Evolutionary conservation across 2,888 invertebrate genomes (phyloP), one percentile per base, ranked within the genome.

Genomic region (Alviniconcha strummeri): DNA sequence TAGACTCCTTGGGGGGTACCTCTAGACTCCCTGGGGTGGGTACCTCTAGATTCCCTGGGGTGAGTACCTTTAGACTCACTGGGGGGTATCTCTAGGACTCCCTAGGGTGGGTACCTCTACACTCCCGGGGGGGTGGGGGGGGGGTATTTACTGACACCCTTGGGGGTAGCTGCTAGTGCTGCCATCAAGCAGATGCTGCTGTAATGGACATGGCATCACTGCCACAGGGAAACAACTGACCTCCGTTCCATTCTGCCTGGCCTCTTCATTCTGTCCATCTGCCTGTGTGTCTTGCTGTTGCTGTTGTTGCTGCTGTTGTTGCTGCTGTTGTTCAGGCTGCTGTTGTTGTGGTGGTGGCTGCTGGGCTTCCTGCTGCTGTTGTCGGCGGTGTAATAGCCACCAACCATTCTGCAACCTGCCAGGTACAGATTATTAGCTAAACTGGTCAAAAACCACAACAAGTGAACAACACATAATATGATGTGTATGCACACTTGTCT

Each of bases 401-500:
- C 89, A 89, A 36, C 89, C 88, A 36, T 85, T 88, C 83, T 90
- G 89, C 72, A 93, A 84, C 72, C 89, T 89, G 81, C 9, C 76
- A 36, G 36, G 36, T 36, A 36, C 36, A 36, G 36, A 36, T 36
- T 36, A 36, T 36, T 36, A 36, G 36, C 36, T 36, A 36, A 36
- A 36, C 36, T 36, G 36, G 36, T 36, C 36, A 36, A 36, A 36
- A 52, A 67, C n/a, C 56, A 77, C 8, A 6, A 6, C 71, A 71
- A n/a, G 19, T 19, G 71, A 71, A 5, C 17, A 17, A 19, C 19
- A 9, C 9, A 17, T 71, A 71, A 71, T 5, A 71, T 19, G 19
- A 71, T 71, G 2, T n/a, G 15, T n/a, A 71, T 64, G 64, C 8
- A 8, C 64, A 64, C 64, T 11, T 15, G 64, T 64, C 17, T 15